Conservation (phyloP, 64 coral and sea anemone species). For the Montipora capricornis region DNA sequence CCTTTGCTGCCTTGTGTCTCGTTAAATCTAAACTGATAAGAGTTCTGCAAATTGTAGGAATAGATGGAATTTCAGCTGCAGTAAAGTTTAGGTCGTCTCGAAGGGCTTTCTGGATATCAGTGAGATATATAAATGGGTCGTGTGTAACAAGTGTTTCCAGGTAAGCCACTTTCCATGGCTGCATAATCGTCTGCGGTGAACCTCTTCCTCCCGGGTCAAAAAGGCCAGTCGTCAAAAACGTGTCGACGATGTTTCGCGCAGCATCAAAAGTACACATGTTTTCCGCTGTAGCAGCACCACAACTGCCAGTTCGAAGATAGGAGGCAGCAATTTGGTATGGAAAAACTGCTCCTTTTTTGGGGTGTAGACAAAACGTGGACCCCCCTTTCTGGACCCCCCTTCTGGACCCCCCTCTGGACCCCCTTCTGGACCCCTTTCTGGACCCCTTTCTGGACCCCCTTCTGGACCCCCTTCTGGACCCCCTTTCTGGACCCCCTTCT, state of each 20-base stretch:
- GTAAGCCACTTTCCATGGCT: not conserved
- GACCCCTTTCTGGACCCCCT: too few species aligned
- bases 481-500: too few species aligned
- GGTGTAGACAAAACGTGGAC: too few species aligned
- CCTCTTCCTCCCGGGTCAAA: too few species aligned
- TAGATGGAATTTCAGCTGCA: not conserved
- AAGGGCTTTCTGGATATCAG: not conserved
- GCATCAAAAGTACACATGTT: not conserved
- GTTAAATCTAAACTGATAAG: conserved; percentile 12
- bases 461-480: too few species aligned
- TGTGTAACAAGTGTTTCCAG: conserved; percentile 21
- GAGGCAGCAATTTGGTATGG: conserved; percentile 33
- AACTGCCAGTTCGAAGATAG: not conserved
- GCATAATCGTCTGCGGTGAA: not conserved
- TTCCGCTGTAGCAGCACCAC: too few species aligned
- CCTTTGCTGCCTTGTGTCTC: conserved; percentile 25
- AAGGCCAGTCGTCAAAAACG: too few species aligned
- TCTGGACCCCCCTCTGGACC: too few species aligned
- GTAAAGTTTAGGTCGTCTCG: not conserved
- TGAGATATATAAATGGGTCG: conserved; percentile 3
- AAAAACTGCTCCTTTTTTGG: not conserved
- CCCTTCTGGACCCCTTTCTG: too few species aligned
- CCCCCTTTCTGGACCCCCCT: too few species aligned
- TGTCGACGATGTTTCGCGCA: not conserved
- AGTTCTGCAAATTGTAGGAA: not conserved